A percentile compares a stretch with the other conserved stretches of the same genome.
These are phyloP conservation scores for Oryzias woworae DNA, from an alignment of 2,113 vertebrate genomes.

Conservation along the genomic window DNA sequence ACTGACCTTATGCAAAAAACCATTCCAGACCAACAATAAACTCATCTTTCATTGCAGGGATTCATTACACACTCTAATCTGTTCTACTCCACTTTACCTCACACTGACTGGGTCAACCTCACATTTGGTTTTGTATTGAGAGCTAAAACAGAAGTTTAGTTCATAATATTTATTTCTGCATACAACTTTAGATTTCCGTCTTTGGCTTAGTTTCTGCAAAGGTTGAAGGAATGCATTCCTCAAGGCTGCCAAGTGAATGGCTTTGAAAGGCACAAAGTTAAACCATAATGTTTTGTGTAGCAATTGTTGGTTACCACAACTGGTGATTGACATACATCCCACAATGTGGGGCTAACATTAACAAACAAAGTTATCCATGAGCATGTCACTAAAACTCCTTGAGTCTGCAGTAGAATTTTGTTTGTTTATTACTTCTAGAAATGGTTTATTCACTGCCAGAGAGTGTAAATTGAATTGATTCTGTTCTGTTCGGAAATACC, in stretches of 20 bases:
- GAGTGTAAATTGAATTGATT: constrained; percentile 18
- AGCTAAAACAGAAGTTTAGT: constrained; percentile 40
- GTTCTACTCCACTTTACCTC: constrained; percentile 55
- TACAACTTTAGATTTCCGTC: constrained; percentile 23
- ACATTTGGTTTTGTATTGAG: constrained; percentile 33
- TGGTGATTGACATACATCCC: constrained; percentile 43
- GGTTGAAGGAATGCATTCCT: constrained; percentile 9
- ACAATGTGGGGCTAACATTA: constrained; percentile 65
- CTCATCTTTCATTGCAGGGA: constrained; percentile 61
- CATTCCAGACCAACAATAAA: constrained; percentile 41
- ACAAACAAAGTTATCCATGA: constrained; percentile 71
- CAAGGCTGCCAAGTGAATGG: constrained; percentile 32
- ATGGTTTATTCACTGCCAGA: constrained; percentile 66
- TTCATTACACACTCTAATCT: constrained; percentile 60
- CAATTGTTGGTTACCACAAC: constrained; percentile 23
- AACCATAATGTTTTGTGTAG: constrained; percentile 51
- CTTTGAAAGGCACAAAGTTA: constrained; percentile 31
- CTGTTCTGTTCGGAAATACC: constrained; percentile 20
- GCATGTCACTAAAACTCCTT: constrained; percentile 31
- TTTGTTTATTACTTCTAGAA: constrained; percentile 80
- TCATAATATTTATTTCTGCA: constrained; percentile 39
- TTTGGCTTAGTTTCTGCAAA: constrained; percentile 12
- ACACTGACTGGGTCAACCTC: constrained; percentile 56
- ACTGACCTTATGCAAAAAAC: constrained; percentile 57
- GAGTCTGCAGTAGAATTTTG: constrained; percentile 69